Conservation (phyloP, 92 coral and sea anemone species). For the Paragorgia papillata region DNA sequence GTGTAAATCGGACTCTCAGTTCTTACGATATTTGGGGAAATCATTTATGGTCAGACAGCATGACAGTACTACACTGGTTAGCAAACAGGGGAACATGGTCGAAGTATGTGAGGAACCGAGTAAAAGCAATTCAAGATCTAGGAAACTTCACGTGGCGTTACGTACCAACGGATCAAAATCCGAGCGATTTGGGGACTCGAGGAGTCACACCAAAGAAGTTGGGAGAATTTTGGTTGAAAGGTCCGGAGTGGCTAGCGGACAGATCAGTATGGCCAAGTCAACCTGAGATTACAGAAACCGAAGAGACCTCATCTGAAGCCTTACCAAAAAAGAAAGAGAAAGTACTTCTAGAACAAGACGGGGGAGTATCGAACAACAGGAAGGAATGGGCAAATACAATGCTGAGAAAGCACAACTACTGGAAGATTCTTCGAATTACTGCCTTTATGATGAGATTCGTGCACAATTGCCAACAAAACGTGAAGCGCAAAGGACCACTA, state of each 20-base stretch:
- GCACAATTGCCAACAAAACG: not conserved
- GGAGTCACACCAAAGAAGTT: not conserved
- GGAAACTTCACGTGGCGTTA: constrained; percentile 1
- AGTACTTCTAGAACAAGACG: not conserved
- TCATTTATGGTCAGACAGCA: constrained; percentile 7
- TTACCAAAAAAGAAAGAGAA: not conserved
- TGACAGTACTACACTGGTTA: constrained; percentile 12
- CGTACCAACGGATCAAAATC: constrained; percentile 25
- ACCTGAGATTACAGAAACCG: not conserved
- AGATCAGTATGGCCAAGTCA: not conserved
- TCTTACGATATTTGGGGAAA: not conserved
- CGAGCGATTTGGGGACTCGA: constrained; percentile 6
- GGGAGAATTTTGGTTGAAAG: constrained; percentile 5
- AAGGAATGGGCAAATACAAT: not conserved
- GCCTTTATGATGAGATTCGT: constrained; percentile 1
- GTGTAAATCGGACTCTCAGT: not conserved
- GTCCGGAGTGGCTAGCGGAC: constrained; percentile 4
- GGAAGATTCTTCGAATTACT: constrained; percentile 4
- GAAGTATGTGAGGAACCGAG: not conserved
- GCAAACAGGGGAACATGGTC: constrained; percentile 15
- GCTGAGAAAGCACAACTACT: constrained; percentile 14
- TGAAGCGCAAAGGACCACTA: constrained; percentile 35
- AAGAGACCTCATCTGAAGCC: not conserved
- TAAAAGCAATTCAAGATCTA: not conserved
- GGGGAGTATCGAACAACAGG: not conserved